These are phyloP conservation scores for Phengaris alcon DNA, from an alignment of 2,888 invertebrate species.

Conservation along the genomic window DNA sequence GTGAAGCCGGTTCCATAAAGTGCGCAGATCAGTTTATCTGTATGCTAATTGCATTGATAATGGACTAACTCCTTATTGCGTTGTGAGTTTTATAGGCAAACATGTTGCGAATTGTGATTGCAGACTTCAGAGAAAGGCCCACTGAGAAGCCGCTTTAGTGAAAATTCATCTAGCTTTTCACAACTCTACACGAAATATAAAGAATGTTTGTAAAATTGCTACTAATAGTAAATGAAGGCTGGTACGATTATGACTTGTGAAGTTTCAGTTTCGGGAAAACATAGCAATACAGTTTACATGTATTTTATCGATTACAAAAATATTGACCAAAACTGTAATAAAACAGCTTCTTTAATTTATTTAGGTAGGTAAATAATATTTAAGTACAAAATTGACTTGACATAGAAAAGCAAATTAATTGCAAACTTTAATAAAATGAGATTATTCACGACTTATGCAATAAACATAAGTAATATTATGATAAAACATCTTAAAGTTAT, in stretches of 20 bases:
- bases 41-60: constrained; percentile 40
- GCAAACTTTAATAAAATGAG: neutral
- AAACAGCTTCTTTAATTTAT: neutral
- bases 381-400: neutral
- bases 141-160: neutral
- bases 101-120: constrained; percentile 5
- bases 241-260: neutral
- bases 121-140: constrained; percentile 12
- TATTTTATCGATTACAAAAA: too few relatives aligned
- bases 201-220: neutral
- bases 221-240: neutral
- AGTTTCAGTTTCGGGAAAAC: neutral
- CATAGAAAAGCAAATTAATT: neutral
- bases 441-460: neutral
- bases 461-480: constrained; percentile 5
- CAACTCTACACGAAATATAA: neutral
- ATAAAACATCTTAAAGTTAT: constrained; percentile 1
- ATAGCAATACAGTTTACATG: neutral
- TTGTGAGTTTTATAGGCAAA: constrained; percentile 33
- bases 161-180: neutral
- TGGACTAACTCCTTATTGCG: constrained; percentile 37
- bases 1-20: constrained; percentile 30
- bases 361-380: neutral
- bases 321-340: neutral
- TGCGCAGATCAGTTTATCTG: constrained; percentile 33